Evolutionary conservation across 2,888 invertebrate genomes (phyloP), one percentile per base, ranked within the genome.

Genomic region (Spodoptera picta): DNA sequence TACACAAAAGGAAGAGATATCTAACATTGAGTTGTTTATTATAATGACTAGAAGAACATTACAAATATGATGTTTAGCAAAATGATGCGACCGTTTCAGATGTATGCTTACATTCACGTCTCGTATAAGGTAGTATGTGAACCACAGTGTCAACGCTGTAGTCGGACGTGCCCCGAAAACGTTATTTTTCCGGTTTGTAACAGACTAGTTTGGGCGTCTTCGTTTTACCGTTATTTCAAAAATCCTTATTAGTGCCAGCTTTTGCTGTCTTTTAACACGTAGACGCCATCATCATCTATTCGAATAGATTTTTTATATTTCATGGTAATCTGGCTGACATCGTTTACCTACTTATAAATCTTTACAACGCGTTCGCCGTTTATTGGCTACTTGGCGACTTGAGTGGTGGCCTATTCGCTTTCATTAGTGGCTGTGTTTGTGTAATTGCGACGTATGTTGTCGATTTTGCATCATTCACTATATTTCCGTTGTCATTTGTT

Each of bases 151-250:
- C 66, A 80, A 72, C 75, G 75, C 42, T 60, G 57, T 61, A 51
- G 69, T 58, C 81, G 82, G 83, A 90, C 91, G 92, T 92, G 92
- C 82, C 81, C 83, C 88, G 90, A 92, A 92, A 92, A 89, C 90
- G 86, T 88, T 91, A 92, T 90, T 92, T 91, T 92, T 92, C 92
- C 92, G 92, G 92, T 92, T 92, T 88, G 81, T 82, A 82, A 74
- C 80, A 82, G 83, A 89, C 88, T 87, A 83, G 90, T 90, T 90
- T 86, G 79, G 82, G 83, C 84, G 86, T 81, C 81, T 81, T 80
- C 79, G 79, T 81, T 79, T 74, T 80, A 87, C 90, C 90, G 91
- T 91, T 91, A 90, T 79, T 82, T 83, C 82, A 82, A 84, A 83
- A 85, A 81, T 76, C 73, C 81, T 76, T 79, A 68, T 77, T 75